Evolutionary conservation across 2,113 vertebrate species (phyloP), one percentile per base, ranked within the genome.

Genomic region (Mionectes macconnelli): DNA sequence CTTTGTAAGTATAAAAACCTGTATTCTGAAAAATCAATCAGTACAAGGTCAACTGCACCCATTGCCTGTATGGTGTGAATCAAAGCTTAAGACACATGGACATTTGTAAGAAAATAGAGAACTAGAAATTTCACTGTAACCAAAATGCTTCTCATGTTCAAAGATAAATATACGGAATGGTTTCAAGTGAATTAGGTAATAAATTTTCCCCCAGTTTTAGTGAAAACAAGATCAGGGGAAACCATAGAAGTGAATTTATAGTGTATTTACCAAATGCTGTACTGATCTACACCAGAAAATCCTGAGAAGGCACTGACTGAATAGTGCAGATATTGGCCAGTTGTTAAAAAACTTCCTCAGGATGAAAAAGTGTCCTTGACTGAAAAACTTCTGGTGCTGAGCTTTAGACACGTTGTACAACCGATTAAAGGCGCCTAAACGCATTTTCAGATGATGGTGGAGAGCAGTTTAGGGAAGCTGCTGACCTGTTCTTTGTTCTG

Each of bases 111-210:
- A 84, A 40, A 70, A 59, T 4, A 68, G 28, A 63, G 78, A 73
- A 55, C 42, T 42, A 77, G 33, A 68, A 64, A 60, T 74, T 93
- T 93, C 24, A 35, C 63, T 72, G 30, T 47, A 79, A 88, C 20
- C 15, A 78, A 88, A 80, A 95, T 67, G 64, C 35, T 83, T 93
- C 90, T 77, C 9, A 12, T 88, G 35, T 52, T 77, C 39, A 81
- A 67, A 89, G 67, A 52, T 39, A 86, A 79, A 80, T 72, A 83
- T 8, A 82, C 18, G 17, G 68, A 90, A 66, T 76, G 28, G 33
- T 67, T 77, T 88, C 47, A 52, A 44, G 33, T 63, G 72, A 90
- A 94, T 90, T 74, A 88, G 44, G 50, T 42, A 85, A 84, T 90
- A 49, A 6, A 3, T 87, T 74, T 74, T 62, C 35, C 17, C n/a